Evolutionary conservation across 2,888 invertebrate species (phyloP), one percentile per base, ranked within the genome.

Genomic region (Tetragnatha montana): DNA sequence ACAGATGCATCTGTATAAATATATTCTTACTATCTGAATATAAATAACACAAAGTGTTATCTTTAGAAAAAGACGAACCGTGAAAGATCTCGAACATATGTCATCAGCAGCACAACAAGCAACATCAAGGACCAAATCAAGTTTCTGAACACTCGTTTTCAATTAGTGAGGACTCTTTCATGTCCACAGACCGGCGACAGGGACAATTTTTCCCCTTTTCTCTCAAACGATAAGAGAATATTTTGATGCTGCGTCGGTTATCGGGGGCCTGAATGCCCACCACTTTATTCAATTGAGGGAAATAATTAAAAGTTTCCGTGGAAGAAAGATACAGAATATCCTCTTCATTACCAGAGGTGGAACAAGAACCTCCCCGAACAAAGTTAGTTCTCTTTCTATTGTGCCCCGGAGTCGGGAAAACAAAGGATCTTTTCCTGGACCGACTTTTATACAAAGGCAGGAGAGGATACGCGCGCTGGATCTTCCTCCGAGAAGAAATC

Each of bases 251-350:
- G 35, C 35, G 35, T 35, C 78, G 51, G 22, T 76, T 60, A 78
- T 78, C 68, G 60, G 60, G 22, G 21, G 22, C 22, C 78, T 78
- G 22, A 78, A 78, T 60, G 17, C 21, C 78, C 51, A 60, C 60
- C 51, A 82, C 73, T 82, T 74, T 60, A 82, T 82, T 73, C 74
- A 51, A 60, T 60, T 71, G n/a, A 17, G 79, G 74, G 74, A 60
- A 60, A 74, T 51, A 82, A 73, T 82, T 82, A 82, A 82, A 82
- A 82, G 82, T 73, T 73, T 60, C 60, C 22, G 50, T 50, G 51
- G 73, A 17, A 35, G 71, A 50, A 22, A 82, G 50, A 82, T 10
- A 19, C 19, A 76, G 19, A 76, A 12, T 75, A 35, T 35, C 17
- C 75, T 17, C 75, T 47, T 75, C 47, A 47, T 75, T 75, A 47